phyloP scores from a whole-genome alignment of 2,888 invertebrate species.

The Limenitis camilla region DNA sequence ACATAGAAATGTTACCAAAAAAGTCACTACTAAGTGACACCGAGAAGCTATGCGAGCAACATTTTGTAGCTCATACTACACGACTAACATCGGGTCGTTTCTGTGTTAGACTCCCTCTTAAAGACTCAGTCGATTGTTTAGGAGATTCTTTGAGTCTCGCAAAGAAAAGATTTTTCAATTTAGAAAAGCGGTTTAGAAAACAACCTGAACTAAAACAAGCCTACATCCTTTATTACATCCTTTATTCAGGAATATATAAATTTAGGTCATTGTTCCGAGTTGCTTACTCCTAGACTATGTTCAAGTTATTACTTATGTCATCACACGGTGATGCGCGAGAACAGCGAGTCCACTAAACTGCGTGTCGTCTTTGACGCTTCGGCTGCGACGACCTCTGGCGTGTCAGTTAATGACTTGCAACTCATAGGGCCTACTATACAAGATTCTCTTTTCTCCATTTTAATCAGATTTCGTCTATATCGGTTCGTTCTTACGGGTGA shows the following conservation, averaged over 20 bases:
- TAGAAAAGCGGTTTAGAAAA: conserved; percentile 10
- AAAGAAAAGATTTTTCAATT: conserved; percentile 6
- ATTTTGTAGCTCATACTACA: too few species aligned
- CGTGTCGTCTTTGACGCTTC: conserved; percentile 28
- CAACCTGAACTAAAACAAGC: neutral
- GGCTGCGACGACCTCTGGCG: conserved; percentile 22
- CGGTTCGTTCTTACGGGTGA: conserved; percentile 22
- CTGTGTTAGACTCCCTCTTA: too few species aligned
- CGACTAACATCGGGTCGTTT: too few species aligned
- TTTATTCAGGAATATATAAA: conserved; percentile 16
- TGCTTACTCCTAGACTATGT: neutral
- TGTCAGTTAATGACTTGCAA: conserved; percentile 22
- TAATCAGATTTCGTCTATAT: too few species aligned
- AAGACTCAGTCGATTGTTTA: too few species aligned
- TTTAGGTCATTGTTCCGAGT: neutral
- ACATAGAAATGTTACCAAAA: too few species aligned
- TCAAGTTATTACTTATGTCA: conserved; percentile 21
- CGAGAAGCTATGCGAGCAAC: too few species aligned
- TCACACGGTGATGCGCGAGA: conserved; percentile 20
- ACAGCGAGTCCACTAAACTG: conserved; percentile 27
- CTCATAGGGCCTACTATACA: conserved; percentile 23
- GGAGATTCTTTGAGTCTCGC: conserved; percentile 6
- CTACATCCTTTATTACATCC: neutral
- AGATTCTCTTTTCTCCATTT: conserved; percentile 21
- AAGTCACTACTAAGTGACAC: too few species aligned